Percentiles rank a stretch among this genome's conserved stretches.
phyloP scores from a whole-genome alignment of 2,797 vertebrate genomes.

The Pangasius krempfi region DNA sequence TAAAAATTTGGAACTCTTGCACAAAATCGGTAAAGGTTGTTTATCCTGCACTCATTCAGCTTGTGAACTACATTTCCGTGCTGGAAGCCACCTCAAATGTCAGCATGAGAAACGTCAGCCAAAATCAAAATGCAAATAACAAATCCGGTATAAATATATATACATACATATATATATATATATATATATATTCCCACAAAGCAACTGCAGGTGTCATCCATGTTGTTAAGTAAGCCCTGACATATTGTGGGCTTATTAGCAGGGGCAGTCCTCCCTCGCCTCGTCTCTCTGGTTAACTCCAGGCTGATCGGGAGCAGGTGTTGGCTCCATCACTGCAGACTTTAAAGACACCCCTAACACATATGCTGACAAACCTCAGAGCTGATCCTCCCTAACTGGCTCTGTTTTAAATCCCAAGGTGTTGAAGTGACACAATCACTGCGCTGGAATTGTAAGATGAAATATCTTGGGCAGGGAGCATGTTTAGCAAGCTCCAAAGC shows the following conservation, averaged over 20 bases:
- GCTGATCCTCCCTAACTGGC: constrained; percentile 31
- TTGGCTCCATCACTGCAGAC: constrained; percentile 32
- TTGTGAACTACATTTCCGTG: background rate
- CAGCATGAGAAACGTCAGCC: background rate
- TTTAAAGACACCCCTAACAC: constrained; percentile 36
- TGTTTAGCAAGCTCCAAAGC: background rate
- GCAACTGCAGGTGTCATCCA: constrained; percentile 46
- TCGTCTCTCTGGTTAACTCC: constrained; percentile 49
- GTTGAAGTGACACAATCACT: background rate
- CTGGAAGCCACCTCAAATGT: constrained; percentile 2
- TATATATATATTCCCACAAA: background rate
- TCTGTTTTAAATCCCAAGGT: constrained; percentile 37
- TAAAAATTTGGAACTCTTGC: background rate
- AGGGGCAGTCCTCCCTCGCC: constrained; percentile 30
- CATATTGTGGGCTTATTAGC: constrained; percentile 47
- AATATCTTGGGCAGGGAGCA: background rate
- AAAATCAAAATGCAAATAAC: background rate
- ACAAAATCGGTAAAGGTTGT: background rate
- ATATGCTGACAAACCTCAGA: constrained; percentile 22
- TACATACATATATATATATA: too few species aligned
- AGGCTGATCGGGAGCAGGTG: constrained; percentile 37
- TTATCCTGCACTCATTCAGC: background rate
- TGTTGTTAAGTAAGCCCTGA: constrained; percentile 50
- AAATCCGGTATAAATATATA: background rate
- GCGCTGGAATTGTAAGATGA: too few species aligned